Conservation (phyloP, 2,113 vertebrate genomes). For the Chunga burmeisteri region DNA sequence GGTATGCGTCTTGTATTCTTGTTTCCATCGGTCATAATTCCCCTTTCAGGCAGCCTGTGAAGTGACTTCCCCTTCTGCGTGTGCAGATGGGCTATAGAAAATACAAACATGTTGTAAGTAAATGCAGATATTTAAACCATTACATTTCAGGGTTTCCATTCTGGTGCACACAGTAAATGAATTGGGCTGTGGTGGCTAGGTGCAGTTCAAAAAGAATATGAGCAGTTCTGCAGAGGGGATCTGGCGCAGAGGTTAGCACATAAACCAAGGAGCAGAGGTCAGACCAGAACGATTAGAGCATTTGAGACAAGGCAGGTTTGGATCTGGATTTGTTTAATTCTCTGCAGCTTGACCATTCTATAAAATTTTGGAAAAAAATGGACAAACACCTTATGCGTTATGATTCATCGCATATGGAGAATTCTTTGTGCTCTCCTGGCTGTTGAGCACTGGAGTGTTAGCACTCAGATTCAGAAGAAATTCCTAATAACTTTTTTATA, state of each 20-base stretch:
- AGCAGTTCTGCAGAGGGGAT: background rate
- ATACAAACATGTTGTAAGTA: background rate
- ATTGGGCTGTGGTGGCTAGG: background rate
- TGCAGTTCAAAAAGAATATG: background rate
- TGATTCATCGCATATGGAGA: background rate
- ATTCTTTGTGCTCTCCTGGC: background rate
- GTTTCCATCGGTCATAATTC: background rate
- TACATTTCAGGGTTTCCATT: background rate
- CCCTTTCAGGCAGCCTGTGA: background rate
- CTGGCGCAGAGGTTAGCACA: background rate
- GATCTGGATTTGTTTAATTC: background rate
- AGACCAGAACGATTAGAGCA: background rate
- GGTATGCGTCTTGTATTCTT: background rate
- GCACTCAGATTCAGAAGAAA: background rate
- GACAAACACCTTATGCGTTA: background rate
- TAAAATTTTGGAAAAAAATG: background rate
- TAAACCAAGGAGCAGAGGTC: background rate
- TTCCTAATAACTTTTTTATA: background rate
- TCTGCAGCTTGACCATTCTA: background rate
- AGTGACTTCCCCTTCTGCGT: background rate
- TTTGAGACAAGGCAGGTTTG: background rate
- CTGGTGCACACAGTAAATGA: accelerated
- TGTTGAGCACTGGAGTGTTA: background rate
- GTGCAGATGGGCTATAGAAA: background rate
- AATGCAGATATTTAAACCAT: background rate